Percentiles rank a stretch among this genome's conserved stretches.
Conservation (phyloP, 2,113 vertebrate species). For the Poeciliopsis retropinna region DNA sequence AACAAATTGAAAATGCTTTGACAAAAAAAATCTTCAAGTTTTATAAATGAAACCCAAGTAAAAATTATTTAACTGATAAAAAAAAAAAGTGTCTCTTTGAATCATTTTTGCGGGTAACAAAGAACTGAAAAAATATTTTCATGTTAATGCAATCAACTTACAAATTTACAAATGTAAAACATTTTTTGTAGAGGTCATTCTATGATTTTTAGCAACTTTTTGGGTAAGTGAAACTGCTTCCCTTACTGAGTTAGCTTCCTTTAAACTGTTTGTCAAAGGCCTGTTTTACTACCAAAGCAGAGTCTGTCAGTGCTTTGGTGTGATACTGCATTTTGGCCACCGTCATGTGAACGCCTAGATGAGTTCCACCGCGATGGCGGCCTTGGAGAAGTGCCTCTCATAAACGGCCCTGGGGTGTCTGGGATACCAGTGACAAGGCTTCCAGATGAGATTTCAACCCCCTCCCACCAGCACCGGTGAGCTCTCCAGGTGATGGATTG, state of each 20-base stretch:
- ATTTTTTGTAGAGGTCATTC: not conserved
- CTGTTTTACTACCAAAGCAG: not conserved
- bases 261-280: too few relatives aligned
- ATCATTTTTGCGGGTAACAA: too few relatives aligned
- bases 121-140: too few relatives aligned
- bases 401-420: constrained; percentile 58
- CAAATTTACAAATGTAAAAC: not conserved
- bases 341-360: constrained; percentile 59
- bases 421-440: constrained; percentile 75
- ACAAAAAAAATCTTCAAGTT: not conserved
- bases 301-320: constrained; percentile 36
- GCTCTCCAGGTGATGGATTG: constrained; percentile 79
- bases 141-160: not conserved
- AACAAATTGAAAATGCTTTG: not conserved
- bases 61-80: not conserved
- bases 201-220: not conserved
- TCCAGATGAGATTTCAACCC: constrained; percentile 77
- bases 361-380: constrained; percentile 62
- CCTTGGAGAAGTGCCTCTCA: constrained; percentile 73
- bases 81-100: too few relatives aligned
- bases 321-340: constrained; percentile 36
- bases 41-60: not conserved
- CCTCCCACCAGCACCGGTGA: constrained; percentile 36
- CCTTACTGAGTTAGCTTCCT: too few relatives aligned
- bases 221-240: not conserved